A percentile compares a stretch with the other conserved stretches of the same genome.
These are phyloP conservation scores for Equus quagga DNA, from an alignment of 2,113 vertebrate species.

Conservation along the genomic window DNA sequence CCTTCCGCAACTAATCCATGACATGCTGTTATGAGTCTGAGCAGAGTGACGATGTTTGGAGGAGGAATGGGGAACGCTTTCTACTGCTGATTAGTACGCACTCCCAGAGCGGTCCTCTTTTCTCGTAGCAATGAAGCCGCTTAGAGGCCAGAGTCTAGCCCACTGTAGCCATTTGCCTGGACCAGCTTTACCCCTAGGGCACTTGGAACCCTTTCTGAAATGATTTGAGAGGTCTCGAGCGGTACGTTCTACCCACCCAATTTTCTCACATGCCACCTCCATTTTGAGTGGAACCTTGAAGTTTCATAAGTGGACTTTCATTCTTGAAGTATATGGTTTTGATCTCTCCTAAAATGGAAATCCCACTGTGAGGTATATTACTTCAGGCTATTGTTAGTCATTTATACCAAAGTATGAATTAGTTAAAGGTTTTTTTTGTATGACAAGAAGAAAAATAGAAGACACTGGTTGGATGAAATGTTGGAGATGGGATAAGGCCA, in stretches of 20 bases:
- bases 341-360: not conserved
- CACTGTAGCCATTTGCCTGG: not conserved
- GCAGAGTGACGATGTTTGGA: not conserved
- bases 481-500: not conserved
- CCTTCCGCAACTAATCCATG: not conserved
- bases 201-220: not conserved
- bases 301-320: not conserved
- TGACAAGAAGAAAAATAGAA: constrained; percentile 26
- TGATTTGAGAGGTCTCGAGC: not conserved
- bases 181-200: not conserved
- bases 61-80: not conserved
- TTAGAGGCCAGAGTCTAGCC: not conserved
- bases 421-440: constrained; percentile 23
- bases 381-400: constrained; percentile 28
- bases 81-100: not conserved
- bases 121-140: not conserved
- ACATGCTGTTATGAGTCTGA: constrained; percentile 42
- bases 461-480: not conserved
- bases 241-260: not conserved
- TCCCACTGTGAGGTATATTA: not conserved
- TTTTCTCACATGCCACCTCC: constrained; percentile 6
- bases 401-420: not conserved
- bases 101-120: not conserved
- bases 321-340: not conserved
- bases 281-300: constrained; percentile 38